Evolutionary conservation across 2,797 vertebrate species (phyloP), one percentile per base, ranked within the genome.

Genomic region (Garrulus glandarius): DNA sequence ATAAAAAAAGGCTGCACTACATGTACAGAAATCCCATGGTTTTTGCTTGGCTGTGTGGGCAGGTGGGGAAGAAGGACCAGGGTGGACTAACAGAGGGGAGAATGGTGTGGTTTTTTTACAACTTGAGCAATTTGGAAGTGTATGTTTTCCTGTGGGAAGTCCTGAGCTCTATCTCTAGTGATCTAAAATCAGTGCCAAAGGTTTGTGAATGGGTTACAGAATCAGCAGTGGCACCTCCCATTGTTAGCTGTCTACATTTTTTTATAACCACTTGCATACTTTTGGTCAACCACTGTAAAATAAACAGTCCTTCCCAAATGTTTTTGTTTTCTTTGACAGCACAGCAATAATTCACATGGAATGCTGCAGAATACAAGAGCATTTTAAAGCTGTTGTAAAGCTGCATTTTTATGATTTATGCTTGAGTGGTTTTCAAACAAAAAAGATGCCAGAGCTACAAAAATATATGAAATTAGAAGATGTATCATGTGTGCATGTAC

Each of bases 241-340:
- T 97, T 89, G 61, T 97, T 96, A 97, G 97, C 97, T 93, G 96
- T 98, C 98, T 97, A 97, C 97, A 97, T 98, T 98, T 98, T 98
- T 98, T 96, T 97, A 96, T 97, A 98, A 98, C 97, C 97, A 88
- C 98, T 98, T 89, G 87, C 98, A 98, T 98, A 98, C 95, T 98
- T 98, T 98, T 98, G 98, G 98, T 98, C 98, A 98, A 98, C 98
- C 98, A 96, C 98, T 98, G 97, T 98, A 98, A 98, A 98, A 98
- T 97, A 98, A 98, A 98, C 97, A 98, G 97, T 97, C 97, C 96
- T 98, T 98, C 96, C 97, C 97, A 98, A 98, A 98, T 98, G 97
- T 98, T 98, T 98, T 97, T 98, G 97, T 98, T 98, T 98, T 98
- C 97, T 98, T 98, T 98, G 97, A 98, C 97, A 98, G 98, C 93